A percentile compares a stretch with the other conserved stretches of the same genome.
phyloP scores from a whole-genome alignment of 2,113 vertebrate genomes.

The Rattus rattus region DNA sequence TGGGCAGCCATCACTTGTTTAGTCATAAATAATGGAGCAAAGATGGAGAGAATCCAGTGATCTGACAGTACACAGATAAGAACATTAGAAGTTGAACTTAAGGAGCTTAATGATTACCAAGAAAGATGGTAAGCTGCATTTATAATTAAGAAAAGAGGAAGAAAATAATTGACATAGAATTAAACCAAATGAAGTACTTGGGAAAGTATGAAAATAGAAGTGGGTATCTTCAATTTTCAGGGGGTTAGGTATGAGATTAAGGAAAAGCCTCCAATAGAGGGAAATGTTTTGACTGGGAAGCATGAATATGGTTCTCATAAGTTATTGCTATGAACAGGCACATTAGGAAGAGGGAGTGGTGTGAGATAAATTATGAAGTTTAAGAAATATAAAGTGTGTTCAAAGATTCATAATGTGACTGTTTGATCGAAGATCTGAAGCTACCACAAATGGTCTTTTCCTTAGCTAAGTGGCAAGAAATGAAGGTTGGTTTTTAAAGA shows the following conservation, averaged over 20 bases:
- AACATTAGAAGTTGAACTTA: background rate
- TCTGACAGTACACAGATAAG: background rate
- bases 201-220: background rate
- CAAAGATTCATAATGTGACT: background rate
- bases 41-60: background rate
- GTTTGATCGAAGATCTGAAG: background rate
- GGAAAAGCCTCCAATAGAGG: background rate
- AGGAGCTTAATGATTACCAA: background rate
- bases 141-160: background rate
- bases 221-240: background rate
- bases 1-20: background rate
- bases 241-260: background rate
- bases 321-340: background rate
- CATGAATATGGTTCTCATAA: background rate
- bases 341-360: background rate
- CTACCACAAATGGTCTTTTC: background rate
- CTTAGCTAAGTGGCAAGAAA: background rate
- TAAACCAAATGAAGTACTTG: background rate
- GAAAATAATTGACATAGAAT: background rate
- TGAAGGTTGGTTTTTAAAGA: background rate
- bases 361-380: background rate
- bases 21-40: constrained; percentile 25
- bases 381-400: background rate
- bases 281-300: background rate
- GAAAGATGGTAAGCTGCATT: background rate